A percentile compares a stretch with the other conserved stretches of the same genome.
Conservation (phyloP, 2,888 invertebrate genomes). For the Maniola hyperantus region DNA sequence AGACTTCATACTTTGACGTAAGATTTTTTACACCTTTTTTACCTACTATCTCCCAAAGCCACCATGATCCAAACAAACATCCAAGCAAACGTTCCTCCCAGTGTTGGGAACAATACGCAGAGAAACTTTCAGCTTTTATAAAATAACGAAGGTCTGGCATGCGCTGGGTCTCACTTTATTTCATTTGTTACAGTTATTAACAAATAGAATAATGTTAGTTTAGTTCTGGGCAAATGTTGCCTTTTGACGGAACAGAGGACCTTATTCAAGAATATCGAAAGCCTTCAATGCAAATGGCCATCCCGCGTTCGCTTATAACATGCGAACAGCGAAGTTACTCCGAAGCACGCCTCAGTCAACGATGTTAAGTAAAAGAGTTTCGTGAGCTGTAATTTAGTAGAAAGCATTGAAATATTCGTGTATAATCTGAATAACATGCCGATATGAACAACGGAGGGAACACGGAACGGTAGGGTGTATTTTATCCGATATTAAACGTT, state of each 20-base stretch:
- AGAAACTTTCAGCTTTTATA: no score
- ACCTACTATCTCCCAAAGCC: no score
- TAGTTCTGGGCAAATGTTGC: neutral
- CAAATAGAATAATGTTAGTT: neutral
- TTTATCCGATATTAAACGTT: conserved; percentile 82
- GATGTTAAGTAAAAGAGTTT: conserved; percentile 76
- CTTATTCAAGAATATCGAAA: conserved; percentile 29
- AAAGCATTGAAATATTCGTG: conserved; percentile 83
- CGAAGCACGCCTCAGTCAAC: conserved; percentile 54
- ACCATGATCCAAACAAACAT: no score
- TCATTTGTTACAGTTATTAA: neutral
- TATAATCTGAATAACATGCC: conserved; percentile 83
- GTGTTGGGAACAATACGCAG: no score
- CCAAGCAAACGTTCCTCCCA: no score
- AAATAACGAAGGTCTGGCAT: no score
- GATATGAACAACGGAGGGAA: conserved; percentile 82
- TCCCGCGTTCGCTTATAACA: conserved; percentile 48
- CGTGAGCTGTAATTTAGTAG: conserved; percentile 81
- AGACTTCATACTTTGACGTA: no score
- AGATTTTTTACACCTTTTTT: no score
- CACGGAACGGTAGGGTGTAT: conserved; percentile 71
- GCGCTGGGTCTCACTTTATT: no score
- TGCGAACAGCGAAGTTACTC: conserved; percentile 42
- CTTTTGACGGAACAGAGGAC: conserved; percentile 11
- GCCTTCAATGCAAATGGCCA: conserved; percentile 34